Percentiles rank a stretch among this genome's conserved stretches.
phyloP scores from a whole-genome alignment of 2,797 vertebrate genomes.

The Chloroceryle amazona region DNA sequence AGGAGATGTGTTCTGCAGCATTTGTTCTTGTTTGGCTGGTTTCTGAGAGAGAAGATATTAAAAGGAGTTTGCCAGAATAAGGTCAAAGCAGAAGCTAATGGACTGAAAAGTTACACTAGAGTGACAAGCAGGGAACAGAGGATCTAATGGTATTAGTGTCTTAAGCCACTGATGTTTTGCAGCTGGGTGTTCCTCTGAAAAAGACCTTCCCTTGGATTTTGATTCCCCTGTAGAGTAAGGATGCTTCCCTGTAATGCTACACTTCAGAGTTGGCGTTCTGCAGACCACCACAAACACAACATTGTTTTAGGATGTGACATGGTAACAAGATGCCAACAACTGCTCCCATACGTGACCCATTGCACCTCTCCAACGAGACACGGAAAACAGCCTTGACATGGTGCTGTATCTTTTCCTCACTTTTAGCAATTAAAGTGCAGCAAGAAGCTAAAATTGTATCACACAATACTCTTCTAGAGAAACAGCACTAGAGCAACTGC shows the following conservation, averaged over 20 bases:
- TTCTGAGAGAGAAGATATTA: background rate
- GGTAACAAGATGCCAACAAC: background rate
- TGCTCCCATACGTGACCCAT: background rate
- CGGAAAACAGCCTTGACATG: background rate
- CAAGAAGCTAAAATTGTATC: background rate
- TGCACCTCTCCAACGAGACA: background rate
- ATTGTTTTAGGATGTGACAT: background rate
- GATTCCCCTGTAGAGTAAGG: background rate
- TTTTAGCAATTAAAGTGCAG: background rate
- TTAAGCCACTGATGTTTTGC: background rate
- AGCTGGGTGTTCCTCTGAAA: background rate
- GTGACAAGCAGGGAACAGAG: background rate
- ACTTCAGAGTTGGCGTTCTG: background rate
- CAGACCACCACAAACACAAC: fast-evolving
- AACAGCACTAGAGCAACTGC: background rate
- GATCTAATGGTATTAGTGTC: background rate
- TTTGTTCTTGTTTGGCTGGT: background rate
- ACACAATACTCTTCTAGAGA: background rate
- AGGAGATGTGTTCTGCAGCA: background rate
- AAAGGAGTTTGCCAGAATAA: constrained; percentile 22
- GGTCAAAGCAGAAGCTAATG: constrained; percentile 25
- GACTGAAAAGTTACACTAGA: background rate
- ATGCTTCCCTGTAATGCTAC: background rate
- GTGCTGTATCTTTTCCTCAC: background rate
- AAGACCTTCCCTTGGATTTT: background rate